Conservation (phyloP, 2,797 vertebrate species). For the Anolis apletophallus region DNA sequence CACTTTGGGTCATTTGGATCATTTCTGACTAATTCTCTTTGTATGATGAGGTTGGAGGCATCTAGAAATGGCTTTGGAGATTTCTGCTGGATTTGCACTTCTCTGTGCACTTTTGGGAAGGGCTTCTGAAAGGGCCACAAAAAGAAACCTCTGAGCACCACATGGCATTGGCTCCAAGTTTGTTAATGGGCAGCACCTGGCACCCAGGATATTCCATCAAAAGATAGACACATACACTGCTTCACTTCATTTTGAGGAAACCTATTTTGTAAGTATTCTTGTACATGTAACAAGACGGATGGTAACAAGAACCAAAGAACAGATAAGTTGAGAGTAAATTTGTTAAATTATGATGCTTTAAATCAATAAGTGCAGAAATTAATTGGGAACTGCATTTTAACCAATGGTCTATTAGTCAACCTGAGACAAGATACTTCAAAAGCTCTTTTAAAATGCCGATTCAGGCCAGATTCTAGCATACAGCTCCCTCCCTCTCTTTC, state of each 20-base stretch:
- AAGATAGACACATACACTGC: neutral
- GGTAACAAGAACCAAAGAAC: neutral
- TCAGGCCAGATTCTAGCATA: neutral
- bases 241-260: neutral
- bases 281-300: neutral
- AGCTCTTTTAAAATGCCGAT: neutral
- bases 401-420: neutral
- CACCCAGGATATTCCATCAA: neutral
- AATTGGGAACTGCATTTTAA: neutral
- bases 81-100: no score
- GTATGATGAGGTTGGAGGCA: no score
- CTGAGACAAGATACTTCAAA: neutral
- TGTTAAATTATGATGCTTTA: neutral
- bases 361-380: neutral
- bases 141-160: no score
- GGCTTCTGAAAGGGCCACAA: neutral
- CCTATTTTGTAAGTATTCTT: neutral
- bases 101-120: no score
- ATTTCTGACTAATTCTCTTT: no score
- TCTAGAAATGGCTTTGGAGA: no score
- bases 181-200: neutral
- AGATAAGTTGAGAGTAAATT: neutral
- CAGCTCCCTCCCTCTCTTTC: no score
- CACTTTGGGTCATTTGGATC: no score
- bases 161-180: neutral